Conservation (phyloP, 2,888 invertebrate genomes). For the Calameuta idolon region DNA sequence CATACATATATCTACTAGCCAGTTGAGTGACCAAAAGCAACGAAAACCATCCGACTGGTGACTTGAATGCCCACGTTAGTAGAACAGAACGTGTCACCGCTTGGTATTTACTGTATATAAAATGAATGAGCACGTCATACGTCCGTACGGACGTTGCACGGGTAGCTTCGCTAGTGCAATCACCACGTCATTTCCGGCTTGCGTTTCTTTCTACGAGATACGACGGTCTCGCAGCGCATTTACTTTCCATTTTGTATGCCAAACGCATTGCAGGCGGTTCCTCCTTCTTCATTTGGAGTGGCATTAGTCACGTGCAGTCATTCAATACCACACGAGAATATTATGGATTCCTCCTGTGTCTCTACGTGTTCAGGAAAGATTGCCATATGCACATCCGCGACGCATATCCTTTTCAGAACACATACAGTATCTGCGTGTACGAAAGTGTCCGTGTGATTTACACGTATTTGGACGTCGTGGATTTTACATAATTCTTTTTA, state of each 20-base stretch:
- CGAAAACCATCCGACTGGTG: not conserved
- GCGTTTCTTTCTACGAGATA: not conserved
- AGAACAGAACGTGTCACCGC: not conserved
- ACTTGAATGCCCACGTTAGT: not conserved
- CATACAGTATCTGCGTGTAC: not conserved
- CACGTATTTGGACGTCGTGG: not conserved
- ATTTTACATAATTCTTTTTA: not conserved
- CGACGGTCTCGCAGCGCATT: not conserved
- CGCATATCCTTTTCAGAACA: not conserved
- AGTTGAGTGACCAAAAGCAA: not conserved
- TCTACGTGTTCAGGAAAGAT: not conserved
- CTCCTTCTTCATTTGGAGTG: not conserved
- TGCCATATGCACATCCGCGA: not conserved
- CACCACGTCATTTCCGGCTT: not conserved
- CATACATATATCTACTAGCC: not conserved
- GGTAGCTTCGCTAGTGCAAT: not conserved
- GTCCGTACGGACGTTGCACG: not conserved
- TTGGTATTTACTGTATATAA: not conserved
- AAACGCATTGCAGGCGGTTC: not conserved
- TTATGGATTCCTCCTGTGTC: not conserved
- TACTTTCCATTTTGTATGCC: constrained; percentile 9
- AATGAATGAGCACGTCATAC: not conserved
- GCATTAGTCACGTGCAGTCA: not conserved
- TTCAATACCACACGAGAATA: not conserved
- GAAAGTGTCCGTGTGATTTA: not conserved